Conservation (phyloP, 2,888 invertebrate genomes). For the Drosophila diplacantha region DNA sequence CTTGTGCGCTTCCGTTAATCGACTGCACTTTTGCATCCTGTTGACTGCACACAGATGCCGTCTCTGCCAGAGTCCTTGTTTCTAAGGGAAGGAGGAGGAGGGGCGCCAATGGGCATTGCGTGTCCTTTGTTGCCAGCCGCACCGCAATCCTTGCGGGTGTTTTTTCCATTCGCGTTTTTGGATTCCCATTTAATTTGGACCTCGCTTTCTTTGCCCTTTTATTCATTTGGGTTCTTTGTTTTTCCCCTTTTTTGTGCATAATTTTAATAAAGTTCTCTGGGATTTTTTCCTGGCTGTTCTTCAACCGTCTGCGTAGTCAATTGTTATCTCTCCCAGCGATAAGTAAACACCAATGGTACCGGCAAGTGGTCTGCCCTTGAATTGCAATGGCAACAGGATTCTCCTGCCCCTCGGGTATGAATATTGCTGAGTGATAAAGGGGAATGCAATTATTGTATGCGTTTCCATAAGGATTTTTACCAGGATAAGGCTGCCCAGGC, state of each 20-base stretch:
- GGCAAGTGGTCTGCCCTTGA: constrained; percentile 26
- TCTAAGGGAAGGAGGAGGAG: not conserved
- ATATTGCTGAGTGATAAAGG: constrained; percentile 38
- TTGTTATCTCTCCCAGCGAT: constrained; percentile 62
- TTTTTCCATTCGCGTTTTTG: constrained; percentile 25
- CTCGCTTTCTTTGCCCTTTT: constrained; percentile 35
- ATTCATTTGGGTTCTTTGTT: constrained; percentile 8
- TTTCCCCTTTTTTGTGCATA: constrained; percentile 28
- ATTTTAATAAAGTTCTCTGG: constrained; percentile 67
- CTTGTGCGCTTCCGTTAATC: constrained; percentile 59
- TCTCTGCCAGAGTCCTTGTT: constrained; percentile 3
- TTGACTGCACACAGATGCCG: constrained; percentile 48
- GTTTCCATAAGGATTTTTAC: constrained; percentile 14
- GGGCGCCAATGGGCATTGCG: constrained; percentile 37
- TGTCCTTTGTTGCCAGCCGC: constrained; percentile 62
- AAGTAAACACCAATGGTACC: constrained; percentile 54
- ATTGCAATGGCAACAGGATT: constrained; percentile 56
- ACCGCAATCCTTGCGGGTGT: constrained; percentile 17
- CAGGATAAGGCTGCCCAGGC: not conserved
- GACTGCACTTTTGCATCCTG: constrained; percentile 70
- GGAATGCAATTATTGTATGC: constrained; percentile 33
- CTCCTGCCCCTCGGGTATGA: constrained; percentile 17
- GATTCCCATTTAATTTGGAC: constrained; percentile 65
- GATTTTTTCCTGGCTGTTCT: constrained; percentile 40
- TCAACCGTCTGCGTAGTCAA: constrained; percentile 48